phyloP scores from a whole-genome alignment of 2,888 invertebrate genomes.

The Apoderus coryli region DNA sequence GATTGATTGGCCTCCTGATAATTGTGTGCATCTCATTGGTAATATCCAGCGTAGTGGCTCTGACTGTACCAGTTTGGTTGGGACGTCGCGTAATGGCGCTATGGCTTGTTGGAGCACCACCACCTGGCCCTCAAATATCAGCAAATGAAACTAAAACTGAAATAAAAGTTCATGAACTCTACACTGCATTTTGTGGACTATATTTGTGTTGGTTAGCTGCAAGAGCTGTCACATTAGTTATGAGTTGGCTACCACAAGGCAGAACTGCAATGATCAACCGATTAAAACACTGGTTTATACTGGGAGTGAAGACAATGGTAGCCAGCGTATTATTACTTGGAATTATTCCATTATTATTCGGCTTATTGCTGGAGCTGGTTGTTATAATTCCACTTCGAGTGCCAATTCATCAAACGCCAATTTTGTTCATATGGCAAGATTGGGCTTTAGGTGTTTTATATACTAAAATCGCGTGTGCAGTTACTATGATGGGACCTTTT shows the following conservation, averaged over 20 bases:
- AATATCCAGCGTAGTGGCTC: constrained; percentile 65
- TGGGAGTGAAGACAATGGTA: constrained; percentile 65
- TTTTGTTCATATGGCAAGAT: constrained; percentile 83
- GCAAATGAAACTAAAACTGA: constrained; percentile 21
- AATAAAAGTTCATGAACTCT: constrained; percentile 73
- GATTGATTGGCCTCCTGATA: constrained; percentile 51
- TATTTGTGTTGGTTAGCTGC: constrained; percentile 92
- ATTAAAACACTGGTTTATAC: constrained; percentile 55
- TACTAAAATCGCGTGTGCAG: constrained; percentile 92
- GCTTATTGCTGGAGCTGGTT: constrained; percentile 80
- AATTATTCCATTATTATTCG: constrained; percentile 82
- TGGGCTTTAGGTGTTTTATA: constrained; percentile 97
- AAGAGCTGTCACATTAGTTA: constrained; percentile 64
- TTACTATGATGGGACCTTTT: constrained; percentile 97
- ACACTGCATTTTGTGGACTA: constrained; percentile 87
- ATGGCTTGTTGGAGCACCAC: constrained; percentile 53
- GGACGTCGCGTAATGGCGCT: constrained; percentile 79
- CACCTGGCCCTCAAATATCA: constrained; percentile 28
- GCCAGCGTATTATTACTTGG: constrained; percentile 68
- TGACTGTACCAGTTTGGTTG: constrained; percentile 82
- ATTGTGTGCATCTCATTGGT: constrained; percentile 77
- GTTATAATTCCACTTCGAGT: constrained; percentile 86
- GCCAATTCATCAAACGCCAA: constrained; percentile 80
- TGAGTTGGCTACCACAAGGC: constrained; percentile 83
- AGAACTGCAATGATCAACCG: constrained; percentile 59